These are phyloP conservation scores for Thera britannica DNA, from an alignment of 2,888 invertebrate species.

Conservation along the genomic window DNA sequence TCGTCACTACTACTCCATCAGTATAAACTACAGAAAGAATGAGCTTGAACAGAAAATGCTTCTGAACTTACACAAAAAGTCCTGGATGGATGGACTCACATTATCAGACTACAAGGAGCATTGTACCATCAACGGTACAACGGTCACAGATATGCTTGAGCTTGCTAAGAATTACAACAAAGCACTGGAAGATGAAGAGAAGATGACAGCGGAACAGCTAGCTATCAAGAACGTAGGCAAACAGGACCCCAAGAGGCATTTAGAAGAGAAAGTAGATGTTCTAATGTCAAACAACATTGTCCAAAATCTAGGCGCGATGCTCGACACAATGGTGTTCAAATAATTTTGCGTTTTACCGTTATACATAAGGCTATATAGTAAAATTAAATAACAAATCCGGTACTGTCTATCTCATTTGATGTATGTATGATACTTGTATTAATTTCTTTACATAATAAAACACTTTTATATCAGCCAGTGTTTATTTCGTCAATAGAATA, in stretches of 20 bases:
- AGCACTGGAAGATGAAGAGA: constrained; percentile 99
- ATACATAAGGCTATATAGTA: constrained; percentile 65
- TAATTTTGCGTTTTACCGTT: constrained; percentile 62
- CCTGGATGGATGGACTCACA: constrained; percentile 98
- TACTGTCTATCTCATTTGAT: constrained; percentile 56
- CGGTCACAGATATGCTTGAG: constrained; percentile 98
- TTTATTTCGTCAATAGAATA: constrained; percentile 58
- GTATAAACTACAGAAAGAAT: constrained; percentile 99
- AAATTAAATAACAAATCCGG: constrained; percentile 63
- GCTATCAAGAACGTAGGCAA: constrained; percentile 99
- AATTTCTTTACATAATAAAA: constrained; percentile 74
- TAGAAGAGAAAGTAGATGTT: constrained; percentile 98
- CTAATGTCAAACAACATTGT: constrained; percentile 99
- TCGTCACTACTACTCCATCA: constrained; percentile 99
- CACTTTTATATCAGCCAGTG: constrained; percentile 53
- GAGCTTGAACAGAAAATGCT: constrained; percentile 99
- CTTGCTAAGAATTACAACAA: constrained; percentile 99
- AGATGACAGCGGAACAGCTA: constrained; percentile 99
- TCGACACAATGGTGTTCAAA: constrained; percentile 88
- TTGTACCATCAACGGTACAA: constrained; percentile 96
- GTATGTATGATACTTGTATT: constrained; percentile 66
- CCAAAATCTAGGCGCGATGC: constrained; percentile 98
- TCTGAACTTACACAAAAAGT: constrained; percentile 98
- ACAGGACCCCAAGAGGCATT: constrained; percentile 99
- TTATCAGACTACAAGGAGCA: constrained; percentile 96